Percentiles rank a stretch among this genome's conserved stretches.
Conservation (phyloP, 2,113 vertebrate genomes). For the Cercopithecus mona region DNA sequence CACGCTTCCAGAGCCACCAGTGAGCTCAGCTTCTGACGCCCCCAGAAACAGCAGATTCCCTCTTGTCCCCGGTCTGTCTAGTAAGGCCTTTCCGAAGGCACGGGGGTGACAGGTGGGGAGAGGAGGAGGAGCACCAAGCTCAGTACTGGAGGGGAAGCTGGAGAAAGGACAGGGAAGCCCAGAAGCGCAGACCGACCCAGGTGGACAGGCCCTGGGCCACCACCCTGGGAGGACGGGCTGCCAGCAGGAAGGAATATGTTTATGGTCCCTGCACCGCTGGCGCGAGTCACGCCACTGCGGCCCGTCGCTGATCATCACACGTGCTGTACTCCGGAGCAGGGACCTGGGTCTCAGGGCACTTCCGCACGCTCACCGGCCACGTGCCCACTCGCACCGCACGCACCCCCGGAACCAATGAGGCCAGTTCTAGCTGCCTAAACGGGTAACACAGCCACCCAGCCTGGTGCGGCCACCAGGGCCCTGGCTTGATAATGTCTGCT, state of each 20-base stretch:
- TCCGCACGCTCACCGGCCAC: fast-evolving
- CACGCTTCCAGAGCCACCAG: too few relatives aligned
- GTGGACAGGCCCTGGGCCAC: neutral
- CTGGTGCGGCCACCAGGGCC: fast-evolving
- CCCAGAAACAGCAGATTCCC: fast-evolving
- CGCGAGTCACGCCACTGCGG: fast-evolving
- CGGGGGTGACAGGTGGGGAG: neutral
- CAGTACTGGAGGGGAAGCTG: neutral
- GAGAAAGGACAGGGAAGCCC: neutral
- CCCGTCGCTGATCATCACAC: fast-evolving
- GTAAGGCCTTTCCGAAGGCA: neutral
- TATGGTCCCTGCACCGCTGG: fast-evolving
- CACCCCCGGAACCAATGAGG: neutral
- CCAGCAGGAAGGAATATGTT: fast-evolving
- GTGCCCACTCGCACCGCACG: fast-evolving
- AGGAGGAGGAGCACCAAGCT: neutral
- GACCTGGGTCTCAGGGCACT: neutral
- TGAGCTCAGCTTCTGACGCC: fast-evolving
- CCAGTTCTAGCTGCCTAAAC: neutral
- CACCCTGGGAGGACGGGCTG: neutral
- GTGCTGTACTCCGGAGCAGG: neutral
- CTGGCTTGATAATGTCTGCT: fast-evolving
- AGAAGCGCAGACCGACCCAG: neutral
- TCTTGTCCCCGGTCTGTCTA: fast-evolving
- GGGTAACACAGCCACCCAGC: fast-evolving